phyloP scores from a whole-genome alignment of 2,888 invertebrate genomes.

The Euplagia quadripunctaria region DNA sequence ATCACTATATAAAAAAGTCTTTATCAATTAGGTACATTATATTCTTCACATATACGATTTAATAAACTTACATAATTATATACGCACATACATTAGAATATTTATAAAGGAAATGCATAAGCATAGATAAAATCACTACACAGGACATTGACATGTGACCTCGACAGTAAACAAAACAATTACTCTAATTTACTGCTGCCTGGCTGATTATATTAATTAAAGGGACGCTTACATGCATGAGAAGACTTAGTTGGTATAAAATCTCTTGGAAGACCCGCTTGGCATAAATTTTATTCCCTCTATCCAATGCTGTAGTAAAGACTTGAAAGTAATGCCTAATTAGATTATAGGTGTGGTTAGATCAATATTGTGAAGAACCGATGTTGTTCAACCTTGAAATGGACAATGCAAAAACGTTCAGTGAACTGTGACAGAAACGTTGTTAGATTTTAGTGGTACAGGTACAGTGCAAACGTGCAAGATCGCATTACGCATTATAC shows the following conservation, averaged over 20 bases:
- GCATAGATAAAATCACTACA: constrained; percentile 33
- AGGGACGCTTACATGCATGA: constrained; percentile 41
- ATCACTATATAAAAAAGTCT: no score
- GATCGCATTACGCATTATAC: no score
- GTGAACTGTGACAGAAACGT: constrained; percentile 47
- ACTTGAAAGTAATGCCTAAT: constrained; percentile 47
- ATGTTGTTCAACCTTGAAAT: constrained; percentile 51
- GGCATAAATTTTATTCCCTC: constrained; percentile 13
- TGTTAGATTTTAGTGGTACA: neutral
- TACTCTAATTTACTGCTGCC: constrained; percentile 43
- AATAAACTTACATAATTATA: neutral
- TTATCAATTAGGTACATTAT: neutral
- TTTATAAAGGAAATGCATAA: constrained; percentile 6
- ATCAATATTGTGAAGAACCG: constrained; percentile 54
- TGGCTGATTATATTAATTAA: constrained; percentile 52
- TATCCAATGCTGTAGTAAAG: constrained; percentile 11
- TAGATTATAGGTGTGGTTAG: constrained; percentile 53
- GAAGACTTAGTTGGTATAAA: constrained; percentile 27
- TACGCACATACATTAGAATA: neutral
- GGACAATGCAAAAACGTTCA: constrained; percentile 46
- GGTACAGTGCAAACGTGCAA: no score
- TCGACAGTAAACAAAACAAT: constrained; percentile 59
- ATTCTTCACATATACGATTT: neutral
- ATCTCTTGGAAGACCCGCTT: constrained; percentile 2
- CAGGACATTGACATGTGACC: constrained; percentile 56